Base-by-base conservation (phyloP, 2,888 invertebrate genomes). In the Tiphia femorata region DNA sequence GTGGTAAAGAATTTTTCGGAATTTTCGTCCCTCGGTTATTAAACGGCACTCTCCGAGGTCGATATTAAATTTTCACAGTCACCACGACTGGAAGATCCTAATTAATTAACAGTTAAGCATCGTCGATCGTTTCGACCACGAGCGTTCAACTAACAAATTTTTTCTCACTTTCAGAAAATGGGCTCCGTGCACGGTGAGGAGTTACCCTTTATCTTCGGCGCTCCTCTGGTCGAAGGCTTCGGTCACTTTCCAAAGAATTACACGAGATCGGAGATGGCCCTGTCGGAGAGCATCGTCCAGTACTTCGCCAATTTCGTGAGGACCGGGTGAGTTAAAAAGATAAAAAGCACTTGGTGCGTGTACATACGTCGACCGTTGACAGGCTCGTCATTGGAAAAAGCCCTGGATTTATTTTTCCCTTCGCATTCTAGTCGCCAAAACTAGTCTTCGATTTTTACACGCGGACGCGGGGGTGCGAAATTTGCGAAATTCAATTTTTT, bases 171-270 rank as follows among this genome's bases (percentile, higher is more conserved):
- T 12, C 87, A 96, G 91, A 88, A 94, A 64, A 93, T 95, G 91
- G 96, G 96, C 14, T 94, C 95, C 0, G 94, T 95, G 2, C 95
- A 96, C 77, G 96, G 96, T 0, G 96, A 96, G 83, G 96, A 96
- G 76, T 85, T 96, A 60, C 93, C 95, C 0, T 96, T 95, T 82
- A 88, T 96, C 64, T 95, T 96, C 76, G 96, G 96, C 27, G 96
- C 96, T 7, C 96, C 96, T 2, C 85, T 96, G 41, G 93, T 94
- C 7, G 93, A 93, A 64, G 93, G 93, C 2, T 83, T 88, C 88
- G 80, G 92, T 88, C 93, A 94, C 84, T 95, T 96, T 76, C 92
- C 93, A 2, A 91, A 89, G 78, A 96, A 96, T 86, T 96, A 94
- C 84, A 94, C 96, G 7, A 92, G 92, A 84, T 90, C 92, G 17